phyloP scores from a whole-genome alignment of 2,113 vertebrate genomes.

The Chloropsis hardwickii region DNA sequence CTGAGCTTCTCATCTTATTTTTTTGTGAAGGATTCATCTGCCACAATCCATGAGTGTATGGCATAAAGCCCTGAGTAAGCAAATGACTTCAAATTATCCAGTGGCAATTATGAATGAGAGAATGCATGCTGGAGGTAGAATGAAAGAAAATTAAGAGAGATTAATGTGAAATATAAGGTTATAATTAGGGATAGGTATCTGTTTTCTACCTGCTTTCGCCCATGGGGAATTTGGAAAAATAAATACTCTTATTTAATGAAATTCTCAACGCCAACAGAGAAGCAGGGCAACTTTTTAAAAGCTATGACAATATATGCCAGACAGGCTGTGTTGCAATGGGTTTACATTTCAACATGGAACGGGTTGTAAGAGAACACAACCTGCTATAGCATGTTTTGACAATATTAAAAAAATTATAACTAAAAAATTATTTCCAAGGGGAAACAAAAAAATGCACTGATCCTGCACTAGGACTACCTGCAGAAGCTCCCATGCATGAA shows the following conservation, averaged over 20 bases:
- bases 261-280: conserved; percentile 41
- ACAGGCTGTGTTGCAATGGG: conserved; percentile 28
- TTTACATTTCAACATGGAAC: conserved; percentile 37
- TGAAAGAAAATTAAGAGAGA: conserved; percentile 59
- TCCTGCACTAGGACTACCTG: not conserved
- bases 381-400: conserved; percentile 37
- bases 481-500: not conserved
- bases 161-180: conserved; percentile 58
- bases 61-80: conserved; percentile 54
- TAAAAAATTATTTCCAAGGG: not conserved
- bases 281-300: conserved; percentile 31
- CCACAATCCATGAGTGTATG: conserved; percentile 13
- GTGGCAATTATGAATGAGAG: conserved; percentile 52
- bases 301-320: conserved; percentile 33
- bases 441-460: not conserved
- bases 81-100: conserved; percentile 49
- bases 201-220: conserved; percentile 56
- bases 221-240: conserved; percentile 49
- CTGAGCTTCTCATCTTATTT: not conserved
- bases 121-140: conserved; percentile 28
- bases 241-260: conserved; percentile 55
- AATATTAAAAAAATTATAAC: not conserved
- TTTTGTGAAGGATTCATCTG: not conserved
- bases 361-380: not conserved
- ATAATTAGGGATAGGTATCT: conserved; percentile 63